Conservation (phyloP, 2,797 vertebrate species). For the Rallus crepitans region DNA sequence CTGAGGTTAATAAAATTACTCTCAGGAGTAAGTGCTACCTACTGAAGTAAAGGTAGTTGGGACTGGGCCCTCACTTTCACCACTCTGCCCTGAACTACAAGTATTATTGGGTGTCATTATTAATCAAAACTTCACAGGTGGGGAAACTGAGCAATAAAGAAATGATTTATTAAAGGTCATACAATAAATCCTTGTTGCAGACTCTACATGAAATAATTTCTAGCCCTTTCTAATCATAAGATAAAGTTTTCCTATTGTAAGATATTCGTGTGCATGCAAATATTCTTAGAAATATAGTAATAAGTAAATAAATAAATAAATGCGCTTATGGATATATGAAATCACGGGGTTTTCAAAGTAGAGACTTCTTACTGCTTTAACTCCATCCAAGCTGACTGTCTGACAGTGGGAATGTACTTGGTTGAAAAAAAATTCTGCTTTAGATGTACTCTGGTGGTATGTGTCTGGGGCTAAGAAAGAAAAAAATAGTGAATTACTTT, state of each 20-base stretch:
- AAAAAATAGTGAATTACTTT: neutral
- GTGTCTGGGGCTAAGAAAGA: neutral
- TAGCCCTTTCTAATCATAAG: neutral
- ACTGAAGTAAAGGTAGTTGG: neutral
- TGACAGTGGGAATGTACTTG: neutral
- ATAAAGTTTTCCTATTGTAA: neutral
- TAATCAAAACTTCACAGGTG: neutral
- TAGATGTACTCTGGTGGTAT: neutral
- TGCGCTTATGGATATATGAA: accelerated
- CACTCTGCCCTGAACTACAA: neutral
- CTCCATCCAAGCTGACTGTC: neutral
- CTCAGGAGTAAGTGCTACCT: neutral
- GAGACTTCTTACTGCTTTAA: neutral
- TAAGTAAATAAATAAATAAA: neutral
- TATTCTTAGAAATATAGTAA: neutral
- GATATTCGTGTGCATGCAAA: neutral
- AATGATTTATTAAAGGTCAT: slow-evolving; percentile 1
- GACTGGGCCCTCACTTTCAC: neutral
- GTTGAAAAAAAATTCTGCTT: neutral
- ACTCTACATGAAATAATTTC: neutral
- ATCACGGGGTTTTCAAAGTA: neutral
- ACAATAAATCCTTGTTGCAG: neutral
- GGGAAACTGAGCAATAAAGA: neutral
- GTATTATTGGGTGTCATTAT: neutral
- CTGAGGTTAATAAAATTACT: neutral